Percentiles rank a stretch among this genome's conserved stretches.
Conservation (phyloP, 2,113 vertebrate species). For the Perccottus glenii region DNA sequence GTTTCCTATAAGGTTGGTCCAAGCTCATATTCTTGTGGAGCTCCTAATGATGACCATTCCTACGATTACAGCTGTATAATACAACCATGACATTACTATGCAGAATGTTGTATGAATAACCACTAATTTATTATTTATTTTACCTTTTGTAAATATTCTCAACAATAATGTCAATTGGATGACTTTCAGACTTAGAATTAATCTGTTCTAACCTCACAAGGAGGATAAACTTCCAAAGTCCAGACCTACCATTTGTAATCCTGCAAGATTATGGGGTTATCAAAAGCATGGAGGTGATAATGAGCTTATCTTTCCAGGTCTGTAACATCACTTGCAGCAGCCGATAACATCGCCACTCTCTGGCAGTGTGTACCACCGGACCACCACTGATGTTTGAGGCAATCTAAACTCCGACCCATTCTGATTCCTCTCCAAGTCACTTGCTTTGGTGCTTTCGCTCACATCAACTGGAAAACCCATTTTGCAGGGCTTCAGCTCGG, state of each 20-base stretch:
- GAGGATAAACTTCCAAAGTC: conserved; percentile 21
- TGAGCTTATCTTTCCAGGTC: conserved; percentile 39
- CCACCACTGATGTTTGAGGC: conserved; percentile 38
- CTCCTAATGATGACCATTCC: too few species aligned
- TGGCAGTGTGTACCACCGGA: conserved; percentile 19
- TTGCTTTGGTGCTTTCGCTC: conserved; percentile 55
- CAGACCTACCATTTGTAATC: background rate
- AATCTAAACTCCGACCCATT: conserved; percentile 51
- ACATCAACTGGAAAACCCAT: conserved; percentile 74
- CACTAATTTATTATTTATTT: too few species aligned
- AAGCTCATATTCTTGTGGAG: too few species aligned
- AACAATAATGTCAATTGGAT: too few species aligned
- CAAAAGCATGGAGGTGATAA: conserved; percentile 19
- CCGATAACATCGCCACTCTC: conserved; percentile 24
- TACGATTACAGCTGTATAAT: too few species aligned
- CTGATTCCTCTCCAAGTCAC: conserved; percentile 45
- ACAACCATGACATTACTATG: too few species aligned
- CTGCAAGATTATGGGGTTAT: conserved; percentile 21
- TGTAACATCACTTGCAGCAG: conserved; percentile 21
- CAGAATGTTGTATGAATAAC: too few species aligned
- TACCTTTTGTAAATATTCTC: too few species aligned
- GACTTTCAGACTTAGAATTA: too few species aligned
- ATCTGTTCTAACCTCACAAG: too few species aligned
- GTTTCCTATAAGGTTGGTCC: too few species aligned
- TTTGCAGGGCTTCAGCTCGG: conserved; percentile 56